Percentiles rank a stretch among this genome's conserved stretches.
Evolutionary conservation across 1,140 invertebrate species (phyloP).

Genomic region (Drosophila varians): DNA sequence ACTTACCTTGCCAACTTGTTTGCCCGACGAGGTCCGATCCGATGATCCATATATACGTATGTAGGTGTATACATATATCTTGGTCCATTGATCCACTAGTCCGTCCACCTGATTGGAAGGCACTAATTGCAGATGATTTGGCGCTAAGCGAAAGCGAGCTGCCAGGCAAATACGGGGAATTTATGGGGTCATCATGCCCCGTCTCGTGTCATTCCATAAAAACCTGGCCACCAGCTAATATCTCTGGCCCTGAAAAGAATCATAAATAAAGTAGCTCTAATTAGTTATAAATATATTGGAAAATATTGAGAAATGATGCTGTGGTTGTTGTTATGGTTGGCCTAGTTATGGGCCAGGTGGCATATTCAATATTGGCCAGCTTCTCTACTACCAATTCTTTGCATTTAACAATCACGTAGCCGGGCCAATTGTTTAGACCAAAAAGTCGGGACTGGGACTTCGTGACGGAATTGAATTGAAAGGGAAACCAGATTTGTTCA

Average conservation of each 20-base stretch:
- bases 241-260: constrained; percentile 17
- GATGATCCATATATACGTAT: no score
- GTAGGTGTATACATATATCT: no score
- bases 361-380: not conserved
- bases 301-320: no score
- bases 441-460: constrained; percentile 17
- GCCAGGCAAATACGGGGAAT: constrained; percentile 24
- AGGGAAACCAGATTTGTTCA: constrained; percentile 63
- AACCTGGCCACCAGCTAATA: not conserved
- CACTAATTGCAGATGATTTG: constrained; percentile 46
- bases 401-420: constrained; percentile 1
- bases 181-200: constrained; percentile 25
- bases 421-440: not conserved
- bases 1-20: constrained; percentile 19
- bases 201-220: constrained; percentile 7
- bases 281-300: not conserved
- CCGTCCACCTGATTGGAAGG: constrained; percentile 10
- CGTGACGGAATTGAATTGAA: constrained; percentile 73
- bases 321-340: no score
- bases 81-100: not conserved
- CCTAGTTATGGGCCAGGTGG: not conserved
- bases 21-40: constrained; percentile 1
- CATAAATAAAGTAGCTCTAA: constrained; percentile 1
- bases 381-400: not conserved
- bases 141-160: constrained; percentile 34